Evolutionary conservation across 2,888 invertebrate species (phyloP), one percentile per base, ranked within the genome.

Genomic region (Tetragonisca angustula): DNA sequence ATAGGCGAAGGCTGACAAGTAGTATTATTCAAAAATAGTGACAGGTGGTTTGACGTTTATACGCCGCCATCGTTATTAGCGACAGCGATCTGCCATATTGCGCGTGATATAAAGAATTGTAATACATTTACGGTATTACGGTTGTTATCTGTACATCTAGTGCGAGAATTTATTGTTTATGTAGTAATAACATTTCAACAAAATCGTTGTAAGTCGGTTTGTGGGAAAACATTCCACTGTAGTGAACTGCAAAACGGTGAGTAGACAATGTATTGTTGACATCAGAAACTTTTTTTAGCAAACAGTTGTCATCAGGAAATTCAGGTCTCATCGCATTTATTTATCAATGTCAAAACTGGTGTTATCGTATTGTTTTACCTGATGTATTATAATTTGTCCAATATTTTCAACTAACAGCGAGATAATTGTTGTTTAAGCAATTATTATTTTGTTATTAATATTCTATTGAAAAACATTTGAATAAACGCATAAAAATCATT

Each of bases 41-140:
- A 90, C 89, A 90, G 89, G 90, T 90, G 90, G 90, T 90, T 90
- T 90, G 90, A 90, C 90, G 84, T 90, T 90, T 90, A 81, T 79
- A 77, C 85, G 81, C 86, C 88, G 89, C 89, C 88, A 89, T 89
- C 85, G 84, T 88, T 88, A 84, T 82, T 82, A 86, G 82, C 81
- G 89, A 89, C 85, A 84, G 87, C 73, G 83, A 85, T 84, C 90
- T 90, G 90, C 90, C 90, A 90, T 90, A 90, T 90, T 90, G 90
- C 81, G 86, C 86, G 88, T 90, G 86, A 84, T 87, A 87, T 87
- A 85, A 83, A 86, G 86, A 86, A 88, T 73, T 77, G 79, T 81
- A 83, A 80, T 84, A 85, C 74, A 88, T 90, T 90, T 85, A 85
- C 83, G 82, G 85, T 87, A 79, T 86, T 85, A 81, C 87, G 72